phyloP scores from a whole-genome alignment of 2,888 invertebrate genomes.

The Dorcus parallelipipedus region DNA sequence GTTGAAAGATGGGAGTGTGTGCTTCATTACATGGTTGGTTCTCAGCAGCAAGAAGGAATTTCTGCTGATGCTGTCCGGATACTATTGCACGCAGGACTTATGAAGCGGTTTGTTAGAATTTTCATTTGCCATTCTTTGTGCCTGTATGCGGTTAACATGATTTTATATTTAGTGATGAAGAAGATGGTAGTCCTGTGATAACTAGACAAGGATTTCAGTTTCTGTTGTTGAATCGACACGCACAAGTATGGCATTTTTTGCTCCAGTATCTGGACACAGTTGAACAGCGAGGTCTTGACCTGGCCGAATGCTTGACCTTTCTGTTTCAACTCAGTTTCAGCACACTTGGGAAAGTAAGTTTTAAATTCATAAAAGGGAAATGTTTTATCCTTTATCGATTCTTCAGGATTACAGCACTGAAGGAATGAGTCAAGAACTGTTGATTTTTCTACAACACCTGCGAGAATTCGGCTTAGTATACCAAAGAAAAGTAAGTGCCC shows the following conservation, averaged over 20 bases:
- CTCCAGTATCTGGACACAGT: conserved; percentile 93
- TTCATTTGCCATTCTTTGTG: background rate
- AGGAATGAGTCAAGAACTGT: conserved; percentile 82
- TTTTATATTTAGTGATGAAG: conserved; percentile 57
- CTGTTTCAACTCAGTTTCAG: conserved; percentile 96
- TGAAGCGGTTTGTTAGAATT: conserved; percentile 64
- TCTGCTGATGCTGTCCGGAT: conserved; percentile 93
- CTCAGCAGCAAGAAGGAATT: conserved; percentile 85
- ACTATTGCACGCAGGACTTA: conserved; percentile 87
- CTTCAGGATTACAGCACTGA: conserved; percentile 93
- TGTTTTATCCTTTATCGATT: background rate
- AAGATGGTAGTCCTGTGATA: conserved; percentile 80
- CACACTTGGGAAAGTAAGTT: conserved; percentile 79
- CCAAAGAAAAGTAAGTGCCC: conserved; percentile 74
- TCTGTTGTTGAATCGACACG: conserved; percentile 85
- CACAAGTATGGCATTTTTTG: conserved; percentile 97
- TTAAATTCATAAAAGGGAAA: background rate
- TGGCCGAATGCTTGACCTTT: conserved; percentile 91
- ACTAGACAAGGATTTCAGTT: conserved; percentile 97
- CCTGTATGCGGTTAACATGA: background rate
- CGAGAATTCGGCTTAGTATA: conserved; percentile 97
- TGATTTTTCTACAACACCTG: conserved; percentile 90
- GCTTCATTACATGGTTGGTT: conserved; percentile 93
- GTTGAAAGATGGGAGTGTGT: conserved; percentile 95
- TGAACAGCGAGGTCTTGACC: conserved; percentile 77